Percentiles rank a stretch among this genome's conserved stretches.
Conservation (phyloP, 2,797 vertebrate genomes). For the Pampus argenteus region DNA sequence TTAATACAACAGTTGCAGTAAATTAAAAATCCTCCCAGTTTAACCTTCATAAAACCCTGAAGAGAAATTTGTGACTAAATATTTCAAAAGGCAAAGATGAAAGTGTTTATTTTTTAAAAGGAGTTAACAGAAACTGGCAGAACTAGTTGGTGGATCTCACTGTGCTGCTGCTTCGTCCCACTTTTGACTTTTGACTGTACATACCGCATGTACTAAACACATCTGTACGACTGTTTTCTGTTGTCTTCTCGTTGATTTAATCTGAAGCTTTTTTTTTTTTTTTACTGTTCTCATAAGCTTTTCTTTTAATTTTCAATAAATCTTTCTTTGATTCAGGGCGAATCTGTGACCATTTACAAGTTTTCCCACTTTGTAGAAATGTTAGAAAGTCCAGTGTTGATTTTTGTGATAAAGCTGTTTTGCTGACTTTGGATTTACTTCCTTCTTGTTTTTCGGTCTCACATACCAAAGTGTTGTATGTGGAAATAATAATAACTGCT, state of each 20-base stretch:
- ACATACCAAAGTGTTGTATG: neutral
- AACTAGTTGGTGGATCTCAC: constrained; percentile 33
- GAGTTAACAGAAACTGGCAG: constrained; percentile 26
- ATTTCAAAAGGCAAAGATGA: neutral
- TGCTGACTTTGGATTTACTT: neutral
- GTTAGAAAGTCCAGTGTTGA: constrained; percentile 5
- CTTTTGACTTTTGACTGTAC: constrained; percentile 47
- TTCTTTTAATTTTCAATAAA: constrained; percentile 82
- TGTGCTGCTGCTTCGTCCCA: constrained; percentile 55
- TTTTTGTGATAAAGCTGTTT: too few species aligned
- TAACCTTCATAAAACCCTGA: neutral
- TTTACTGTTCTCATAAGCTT: constrained; percentile 74
- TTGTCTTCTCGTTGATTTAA: neutral
- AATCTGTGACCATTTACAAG: constrained; percentile 10
- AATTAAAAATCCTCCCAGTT: neutral
- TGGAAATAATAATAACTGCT: constrained; percentile 4
- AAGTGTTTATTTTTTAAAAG: constrained; percentile 32
- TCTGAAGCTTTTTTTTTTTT: constrained; percentile 70
- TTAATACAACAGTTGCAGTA: constrained; percentile 20
- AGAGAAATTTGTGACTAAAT: constrained; percentile 14
- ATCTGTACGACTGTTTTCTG: constrained; percentile 50
- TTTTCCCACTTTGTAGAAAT: neutral
- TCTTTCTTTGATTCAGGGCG: constrained; percentile 64
- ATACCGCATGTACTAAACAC: constrained; percentile 68
- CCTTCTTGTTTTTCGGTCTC: constrained; percentile 5